A percentile compares a stretch with the other conserved stretches of the same genome.
Evolutionary conservation across 2,888 invertebrate genomes (phyloP).

Genomic region (Cephonodes hylas): DNA sequence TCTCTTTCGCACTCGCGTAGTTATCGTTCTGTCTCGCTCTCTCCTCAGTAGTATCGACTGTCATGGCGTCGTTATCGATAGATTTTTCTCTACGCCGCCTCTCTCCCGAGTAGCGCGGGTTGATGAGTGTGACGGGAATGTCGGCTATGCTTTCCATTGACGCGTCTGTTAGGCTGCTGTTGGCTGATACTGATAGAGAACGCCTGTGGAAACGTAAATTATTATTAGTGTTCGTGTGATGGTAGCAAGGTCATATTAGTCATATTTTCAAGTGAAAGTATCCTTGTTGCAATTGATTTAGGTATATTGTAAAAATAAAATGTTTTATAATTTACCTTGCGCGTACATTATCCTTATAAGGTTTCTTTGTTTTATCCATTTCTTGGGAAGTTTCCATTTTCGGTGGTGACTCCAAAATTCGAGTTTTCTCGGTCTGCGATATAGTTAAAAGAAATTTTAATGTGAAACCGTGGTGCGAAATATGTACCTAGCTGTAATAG

Average conservation of each 20-base stretch:
- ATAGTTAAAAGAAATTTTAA: not conserved
- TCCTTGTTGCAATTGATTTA: no score
- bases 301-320: not conserved
- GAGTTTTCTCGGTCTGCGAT: constrained; percentile 44
- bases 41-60: constrained; percentile 15
- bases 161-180: constrained; percentile 69
- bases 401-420: constrained; percentile 56
- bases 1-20: constrained; percentile 15
- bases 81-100: constrained; percentile 22
- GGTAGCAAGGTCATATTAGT: no score
- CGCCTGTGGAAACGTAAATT: constrained; percentile 36
- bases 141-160: constrained; percentile 74
- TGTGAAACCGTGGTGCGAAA: no score
- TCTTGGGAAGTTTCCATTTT: constrained; percentile 60
- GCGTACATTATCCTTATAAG: constrained; percentile 64
- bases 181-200: constrained; percentile 65
- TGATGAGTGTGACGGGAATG: constrained; percentile 65
- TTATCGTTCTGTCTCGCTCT: not conserved
- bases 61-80: constrained; percentile 13
- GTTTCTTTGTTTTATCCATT: constrained; percentile 39
- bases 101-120: constrained; percentile 58
- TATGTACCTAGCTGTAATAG: no score
- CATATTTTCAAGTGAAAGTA: no score
- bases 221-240: not conserved
- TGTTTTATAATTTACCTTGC: constrained; percentile 48